Conservation (phyloP, 2,888 invertebrate species). For the Elysia crispata region DNA sequence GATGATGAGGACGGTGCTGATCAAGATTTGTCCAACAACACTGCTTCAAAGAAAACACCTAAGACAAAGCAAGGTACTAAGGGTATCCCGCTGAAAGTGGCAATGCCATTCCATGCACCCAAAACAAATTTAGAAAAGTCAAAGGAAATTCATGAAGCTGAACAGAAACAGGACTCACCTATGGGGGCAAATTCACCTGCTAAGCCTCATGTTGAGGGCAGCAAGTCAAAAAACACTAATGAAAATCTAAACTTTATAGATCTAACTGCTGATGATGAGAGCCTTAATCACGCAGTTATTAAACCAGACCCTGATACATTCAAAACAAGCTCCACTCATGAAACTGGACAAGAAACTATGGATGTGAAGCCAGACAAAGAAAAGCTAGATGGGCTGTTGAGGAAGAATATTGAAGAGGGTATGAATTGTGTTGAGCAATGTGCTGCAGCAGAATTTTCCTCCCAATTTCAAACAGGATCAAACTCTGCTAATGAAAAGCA, state of each 20-base stretch:
- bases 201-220: neutral
- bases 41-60: neutral
- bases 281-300: slow-evolving; percentile 34
- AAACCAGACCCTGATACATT: slow-evolving; percentile 37
- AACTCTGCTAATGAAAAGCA: neutral
- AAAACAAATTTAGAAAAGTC: neutral
- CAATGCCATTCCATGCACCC: neutral
- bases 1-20: slow-evolving; percentile 40
- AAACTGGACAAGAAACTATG: neutral
- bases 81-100: neutral
- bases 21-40: neutral
- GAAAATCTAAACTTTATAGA: slow-evolving; percentile 27
- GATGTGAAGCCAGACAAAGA: slow-evolving; percentile 34
- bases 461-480: too few relatives aligned
- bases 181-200: neutral
- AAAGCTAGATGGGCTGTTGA: slow-evolving; percentile 19
- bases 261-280: slow-evolving; percentile 35
- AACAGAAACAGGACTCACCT: neutral
- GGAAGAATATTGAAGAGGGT: too few relatives aligned
- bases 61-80: neutral
- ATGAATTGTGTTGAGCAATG: too few relatives aligned
- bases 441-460: too few relatives aligned
- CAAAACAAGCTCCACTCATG: neutral
- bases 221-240: neutral
- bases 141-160: neutral